Conservation (phyloP, 2,113 vertebrate genomes). For the Notothenia rossii region DNA sequence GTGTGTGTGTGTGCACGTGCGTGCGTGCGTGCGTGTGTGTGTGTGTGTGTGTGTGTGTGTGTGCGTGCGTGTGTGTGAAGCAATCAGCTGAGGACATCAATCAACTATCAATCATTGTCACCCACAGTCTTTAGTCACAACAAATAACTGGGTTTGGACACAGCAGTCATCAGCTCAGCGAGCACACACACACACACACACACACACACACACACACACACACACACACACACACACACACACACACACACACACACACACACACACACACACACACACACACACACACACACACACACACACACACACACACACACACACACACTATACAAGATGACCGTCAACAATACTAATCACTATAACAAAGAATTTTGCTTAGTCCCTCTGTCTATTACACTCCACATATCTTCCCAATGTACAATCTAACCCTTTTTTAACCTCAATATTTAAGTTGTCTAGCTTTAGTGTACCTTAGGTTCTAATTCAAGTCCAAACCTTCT, state of each 20-base stretch:
- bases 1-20: constrained; percentile 25
- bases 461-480: background rate
- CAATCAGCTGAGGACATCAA: constrained; percentile 62
- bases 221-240: no score
- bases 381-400: background rate
- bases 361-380: background rate
- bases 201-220: no score
- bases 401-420: background rate
- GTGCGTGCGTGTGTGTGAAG: background rate
- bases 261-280: no score
- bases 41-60: no score
- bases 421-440: background rate
- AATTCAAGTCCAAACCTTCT: background rate
- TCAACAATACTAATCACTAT: background rate
- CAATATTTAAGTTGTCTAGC: background rate
- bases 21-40: background rate
- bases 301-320: background rate
- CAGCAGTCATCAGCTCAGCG: constrained; percentile 16
- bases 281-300: background rate
- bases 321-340: no score
- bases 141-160: constrained; percentile 28
- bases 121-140: constrained; percentile 22
- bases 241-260: no score
- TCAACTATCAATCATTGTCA: constrained; percentile 65
- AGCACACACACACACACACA: background rate